These are phyloP conservation scores for Ochlodes sylvanus DNA, from an alignment of 2,888 invertebrate species.

Conservation along the genomic window DNA sequence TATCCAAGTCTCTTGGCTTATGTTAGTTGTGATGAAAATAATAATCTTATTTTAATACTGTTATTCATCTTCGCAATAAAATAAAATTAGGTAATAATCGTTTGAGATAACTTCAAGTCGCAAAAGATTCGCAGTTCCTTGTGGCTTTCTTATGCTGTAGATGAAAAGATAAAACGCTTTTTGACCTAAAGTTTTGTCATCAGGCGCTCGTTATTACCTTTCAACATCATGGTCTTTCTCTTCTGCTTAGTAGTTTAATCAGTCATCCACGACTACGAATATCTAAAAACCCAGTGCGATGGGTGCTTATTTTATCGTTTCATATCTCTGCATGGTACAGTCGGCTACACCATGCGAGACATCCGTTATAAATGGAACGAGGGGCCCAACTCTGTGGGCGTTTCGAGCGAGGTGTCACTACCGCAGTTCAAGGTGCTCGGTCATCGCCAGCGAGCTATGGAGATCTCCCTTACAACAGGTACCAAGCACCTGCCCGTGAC, in stretches of 20 bases:
- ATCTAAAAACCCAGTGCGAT: slow-evolving; percentile 79
- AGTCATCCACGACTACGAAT: slow-evolving; percentile 55
- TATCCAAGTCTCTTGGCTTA: slow-evolving; percentile 36
- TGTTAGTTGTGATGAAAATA: slow-evolving; percentile 25
- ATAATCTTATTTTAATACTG: slow-evolving; percentile 31
- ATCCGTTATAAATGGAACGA: slow-evolving; percentile 99
- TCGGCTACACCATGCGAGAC: slow-evolving; percentile 99
- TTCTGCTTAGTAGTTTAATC: slow-evolving; percentile 57
- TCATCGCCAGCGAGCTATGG: slow-evolving; percentile 97
- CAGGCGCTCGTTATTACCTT: slow-evolving; percentile 43
- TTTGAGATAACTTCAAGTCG: slow-evolving; percentile 10
- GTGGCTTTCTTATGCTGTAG: slow-evolving; percentile 58
- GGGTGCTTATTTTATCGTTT: slow-evolving; percentile 81
- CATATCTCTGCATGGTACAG: slow-evolving; percentile 87
- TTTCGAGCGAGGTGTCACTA: slow-evolving; percentile 97
- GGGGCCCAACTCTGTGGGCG: slow-evolving; percentile 97
- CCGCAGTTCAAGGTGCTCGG: slow-evolving; percentile 99
- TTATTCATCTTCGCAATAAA: slow-evolving; percentile 16
- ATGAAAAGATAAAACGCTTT: slow-evolving; percentile 52
- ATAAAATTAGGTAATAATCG: background rate
- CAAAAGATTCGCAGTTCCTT: slow-evolving; percentile 48
- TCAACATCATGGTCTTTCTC: slow-evolving; percentile 46
- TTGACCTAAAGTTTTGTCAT: slow-evolving; percentile 45
- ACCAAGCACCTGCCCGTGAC: slow-evolving; percentile 83
- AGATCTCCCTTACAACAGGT: slow-evolving; percentile 98